A percentile compares a stretch with the other conserved stretches of the same genome.
These are phyloP conservation scores for Eustalomyia histrio DNA, from an alignment of 2,888 invertebrate genomes.

Conservation along the genomic window DNA sequence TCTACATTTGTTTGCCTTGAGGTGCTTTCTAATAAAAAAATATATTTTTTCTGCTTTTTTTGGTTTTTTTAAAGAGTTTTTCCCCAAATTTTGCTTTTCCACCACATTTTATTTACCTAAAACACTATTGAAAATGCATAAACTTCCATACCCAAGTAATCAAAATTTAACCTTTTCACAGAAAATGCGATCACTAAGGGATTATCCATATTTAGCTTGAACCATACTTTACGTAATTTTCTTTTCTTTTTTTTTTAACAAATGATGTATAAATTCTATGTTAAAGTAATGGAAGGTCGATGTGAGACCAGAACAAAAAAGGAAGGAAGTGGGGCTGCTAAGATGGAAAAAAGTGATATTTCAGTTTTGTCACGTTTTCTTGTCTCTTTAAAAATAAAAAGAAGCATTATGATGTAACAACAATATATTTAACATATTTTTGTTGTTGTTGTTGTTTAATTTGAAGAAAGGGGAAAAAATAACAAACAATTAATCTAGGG, in stretches of 20 bases:
- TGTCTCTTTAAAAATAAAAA: constrained; percentile 29
- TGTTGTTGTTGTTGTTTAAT: constrained; percentile 23
- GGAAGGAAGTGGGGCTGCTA: not conserved
- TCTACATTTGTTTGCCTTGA: too few species aligned
- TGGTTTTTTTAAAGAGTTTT: too few species aligned
- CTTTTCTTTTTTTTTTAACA: constrained; percentile 8
- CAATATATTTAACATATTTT: constrained; percentile 39
- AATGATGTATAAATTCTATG: constrained; percentile 18
- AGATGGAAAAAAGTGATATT: constrained; percentile 21
- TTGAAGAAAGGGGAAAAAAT: not conserved
- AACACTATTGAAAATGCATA: too few species aligned
- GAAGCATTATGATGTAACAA: constrained; percentile 51
- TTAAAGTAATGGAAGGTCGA: constrained; percentile 34
- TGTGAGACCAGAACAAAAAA: not conserved
- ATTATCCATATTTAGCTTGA: too few species aligned
- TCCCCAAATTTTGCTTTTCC: too few species aligned
- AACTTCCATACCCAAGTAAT: too few species aligned
- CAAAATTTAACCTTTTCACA: too few species aligned
- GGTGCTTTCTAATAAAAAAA: too few species aligned
- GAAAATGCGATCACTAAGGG: too few species aligned
- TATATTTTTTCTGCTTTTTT: too few species aligned
- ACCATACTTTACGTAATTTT: not conserved
- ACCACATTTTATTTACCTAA: too few species aligned
- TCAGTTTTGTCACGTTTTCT: constrained; percentile 62
- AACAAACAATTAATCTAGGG: constrained; percentile 59